A percentile compares a stretch with the other conserved stretches of the same genome.
Conservation (phyloP, 2,888 invertebrate genomes). For the Cordilura impudica region DNA sequence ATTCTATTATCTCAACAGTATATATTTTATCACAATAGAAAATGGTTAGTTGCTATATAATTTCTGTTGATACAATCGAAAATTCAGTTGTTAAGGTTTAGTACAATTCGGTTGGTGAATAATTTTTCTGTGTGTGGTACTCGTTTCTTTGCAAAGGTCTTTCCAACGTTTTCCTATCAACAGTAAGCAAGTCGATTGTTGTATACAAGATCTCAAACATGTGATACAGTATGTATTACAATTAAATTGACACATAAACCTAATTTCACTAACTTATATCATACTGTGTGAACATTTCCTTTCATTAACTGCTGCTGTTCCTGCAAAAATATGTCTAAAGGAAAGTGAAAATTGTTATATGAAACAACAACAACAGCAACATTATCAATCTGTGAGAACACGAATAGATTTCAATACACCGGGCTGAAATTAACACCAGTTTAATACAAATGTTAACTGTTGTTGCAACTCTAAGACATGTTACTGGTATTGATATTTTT, state of each 20-base stretch:
- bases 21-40: no score
- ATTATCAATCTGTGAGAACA: constrained; percentile 10
- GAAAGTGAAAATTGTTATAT: constrained; percentile 50
- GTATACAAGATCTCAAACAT: constrained; percentile 15
- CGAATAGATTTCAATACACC: constrained; percentile 18
- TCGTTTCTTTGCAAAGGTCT: no score
- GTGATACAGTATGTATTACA: constrained; percentile 20
- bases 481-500: constrained; percentile 37
- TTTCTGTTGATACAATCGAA: no score
- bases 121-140: no score
- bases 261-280: constrained; percentile 38
- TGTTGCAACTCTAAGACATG: constrained; percentile 20
- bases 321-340: background rate
- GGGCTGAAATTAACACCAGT: constrained; percentile 53
- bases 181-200: background rate
- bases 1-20: no score
- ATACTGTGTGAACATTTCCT: constrained; percentile 54
- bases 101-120: no score
- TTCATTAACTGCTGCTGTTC: constrained; percentile 21
- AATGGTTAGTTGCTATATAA: no score
- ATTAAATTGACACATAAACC: constrained; percentile 53
- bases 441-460: constrained; percentile 10
- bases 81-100: no score
- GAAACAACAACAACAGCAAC: constrained; percentile 36
- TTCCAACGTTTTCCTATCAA: no score